Evolutionary conservation across 2,888 invertebrate genomes (phyloP), one percentile per base, ranked within the genome.

Genomic region (Hipparchia semele): DNA sequence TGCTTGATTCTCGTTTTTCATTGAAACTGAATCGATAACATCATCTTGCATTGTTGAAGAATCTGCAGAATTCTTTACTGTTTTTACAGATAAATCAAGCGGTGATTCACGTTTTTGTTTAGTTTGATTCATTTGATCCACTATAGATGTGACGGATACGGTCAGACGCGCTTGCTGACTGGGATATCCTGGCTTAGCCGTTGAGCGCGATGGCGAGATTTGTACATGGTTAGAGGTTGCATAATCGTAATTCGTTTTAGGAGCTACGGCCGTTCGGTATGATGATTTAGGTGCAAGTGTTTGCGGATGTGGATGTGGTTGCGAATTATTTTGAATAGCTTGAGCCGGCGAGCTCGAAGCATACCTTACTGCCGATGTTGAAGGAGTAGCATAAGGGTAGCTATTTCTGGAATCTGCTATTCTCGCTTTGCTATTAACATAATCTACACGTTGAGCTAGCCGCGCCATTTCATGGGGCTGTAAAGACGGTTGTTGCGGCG

Each of bases 51-150:
- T 96, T 0, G 98, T 98, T 0, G 98, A 98, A 0, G 98, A 98
- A 88, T 98, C 98, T 0, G 98, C 98, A 4, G 97, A 96, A 68
- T 98, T 98, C 85, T 97, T 96, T 0, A 98, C 96, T 1, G 98
- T 98, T 87, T 98, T 98, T 64, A 98, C 97, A 0, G 98, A 98
- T 70, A 98, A 94, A 90, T 98, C 98, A 74, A 98, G 90, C 0
- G 98, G 98, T 9, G 97, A 97, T 87, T 97, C 97, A 56, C 96
- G 94, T 84, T 96, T 96, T 75, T 92, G 92, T 83, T 93, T 92
- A 45, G 90, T 89, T 81, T 91, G 89, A 79, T 91, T 93, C 88
- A 91, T 90, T 89, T 94, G 87, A 82, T 94, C 90, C 8, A 94
- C 93, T 66, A 94, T 77, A 58, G 91, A 85, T 4, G 94, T 94